phyloP scores from a whole-genome alignment of 1,140 invertebrate genomes.

The Drosophila gunungcola region DNA sequence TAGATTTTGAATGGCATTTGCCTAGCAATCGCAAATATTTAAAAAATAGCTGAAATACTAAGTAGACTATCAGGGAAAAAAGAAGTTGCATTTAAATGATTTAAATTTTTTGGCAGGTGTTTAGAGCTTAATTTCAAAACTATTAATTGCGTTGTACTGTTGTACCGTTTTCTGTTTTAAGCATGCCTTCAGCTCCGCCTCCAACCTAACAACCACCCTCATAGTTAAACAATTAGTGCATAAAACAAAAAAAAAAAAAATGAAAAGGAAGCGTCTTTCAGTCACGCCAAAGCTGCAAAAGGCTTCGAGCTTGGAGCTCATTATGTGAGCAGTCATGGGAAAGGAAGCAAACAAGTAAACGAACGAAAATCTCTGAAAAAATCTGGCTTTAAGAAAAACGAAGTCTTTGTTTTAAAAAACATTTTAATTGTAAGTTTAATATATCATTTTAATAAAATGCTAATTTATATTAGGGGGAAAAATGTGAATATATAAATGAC shows the following conservation, averaged over 20 bases:
- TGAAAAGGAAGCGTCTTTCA: constrained; percentile 35
- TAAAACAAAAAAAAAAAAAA: constrained; percentile 17
- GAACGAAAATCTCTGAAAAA: constrained; percentile 23
- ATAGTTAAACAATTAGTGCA: constrained; percentile 45
- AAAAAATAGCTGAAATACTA: constrained; percentile 33
- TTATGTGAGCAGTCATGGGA: constrained; percentile 44
- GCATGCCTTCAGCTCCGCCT: constrained; percentile 10
- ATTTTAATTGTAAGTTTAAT: too few relatives aligned
- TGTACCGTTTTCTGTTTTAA: constrained; percentile 16
- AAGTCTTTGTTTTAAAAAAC: too few relatives aligned
- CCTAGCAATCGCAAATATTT: constrained; percentile 32
- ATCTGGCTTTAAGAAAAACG: not conserved
- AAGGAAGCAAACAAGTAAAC: constrained; percentile 37
- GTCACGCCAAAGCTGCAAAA: constrained; percentile 43
- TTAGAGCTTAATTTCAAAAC: too few relatives aligned
- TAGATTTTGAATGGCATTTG: constrained; percentile 40
- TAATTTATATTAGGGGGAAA: too few relatives aligned
- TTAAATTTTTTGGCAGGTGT: too few relatives aligned
- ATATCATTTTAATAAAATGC: too few relatives aligned
- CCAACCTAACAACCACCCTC: constrained; percentile 13
- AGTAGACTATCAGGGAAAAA: not conserved
- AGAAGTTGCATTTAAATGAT: not conserved
- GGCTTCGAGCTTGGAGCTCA: constrained; percentile 45
- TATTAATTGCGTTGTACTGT: not conserved
- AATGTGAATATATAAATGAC: too few relatives aligned